Evolutionary conservation across 1,140 invertebrate species (phyloP), one percentile per base, ranked within the genome.

Genomic region (Sycobia sp.): DNA sequence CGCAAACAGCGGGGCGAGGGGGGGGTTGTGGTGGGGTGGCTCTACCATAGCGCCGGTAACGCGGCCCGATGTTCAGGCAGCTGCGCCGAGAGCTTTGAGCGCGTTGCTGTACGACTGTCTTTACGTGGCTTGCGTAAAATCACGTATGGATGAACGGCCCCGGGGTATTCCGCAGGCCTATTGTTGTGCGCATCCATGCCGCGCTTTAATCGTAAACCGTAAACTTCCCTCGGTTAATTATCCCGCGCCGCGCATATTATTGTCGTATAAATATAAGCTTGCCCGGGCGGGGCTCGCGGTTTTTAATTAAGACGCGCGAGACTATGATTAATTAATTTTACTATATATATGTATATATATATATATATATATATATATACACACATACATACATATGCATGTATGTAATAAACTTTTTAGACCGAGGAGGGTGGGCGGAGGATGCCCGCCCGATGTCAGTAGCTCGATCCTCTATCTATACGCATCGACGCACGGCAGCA

Each of bases 1-100:
- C 64, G 70, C 62, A 70, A 73, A 69, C 68, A 72, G 61, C 56
- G 70, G 68, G 71, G 56, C 66, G 65, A 69, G 71, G 53, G 64
- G 66, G 69, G 71, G 65, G 67, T 67, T 55, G 69, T 65, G 51
- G 64, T 43, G 62, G 69, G 44, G 63, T 66, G 47, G 57, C 38
- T 39, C n/a, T 4, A 11, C 38, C 47, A n/a, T n/a, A n/a, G n/a
- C n/a, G n/a, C n/a, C n/a, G 32, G 16, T 20, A 11, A 44, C 14
- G 38, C 53, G 4, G 34, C 46, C 60, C n/a, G n/a, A n/a, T n/a
- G n/a, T n/a, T n/a, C n/a, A n/a, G n/a, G n/a, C n/a, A n/a, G n/a
- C n/a, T n/a, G n/a, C n/a, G n/a, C 44, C 64, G 68, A 68, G 61
- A 71, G 53, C 60, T 68, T 70, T 69, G 57, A 66, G 62, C 65